phyloP scores from a whole-genome alignment of 2,888 invertebrate species.

The Mimumesa dahlbomi region DNA sequence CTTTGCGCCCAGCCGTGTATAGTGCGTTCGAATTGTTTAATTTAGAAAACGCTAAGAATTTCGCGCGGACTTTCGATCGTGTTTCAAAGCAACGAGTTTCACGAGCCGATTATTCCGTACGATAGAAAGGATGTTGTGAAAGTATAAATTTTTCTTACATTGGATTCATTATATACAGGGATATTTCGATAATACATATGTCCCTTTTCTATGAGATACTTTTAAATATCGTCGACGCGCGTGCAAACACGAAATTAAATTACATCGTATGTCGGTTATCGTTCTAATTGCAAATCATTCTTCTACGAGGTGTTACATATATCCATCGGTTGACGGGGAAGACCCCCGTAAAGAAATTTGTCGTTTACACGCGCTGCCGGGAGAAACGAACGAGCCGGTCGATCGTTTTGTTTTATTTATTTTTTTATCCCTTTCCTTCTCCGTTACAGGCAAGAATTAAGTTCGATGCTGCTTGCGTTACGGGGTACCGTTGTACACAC shows the following conservation, averaged over 20 bases:
- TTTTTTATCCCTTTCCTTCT: neutral
- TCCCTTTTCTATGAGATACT: conserved; percentile 3
- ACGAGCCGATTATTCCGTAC: too few species aligned
- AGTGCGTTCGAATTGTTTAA: too few species aligned
- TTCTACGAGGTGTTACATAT: neutral
- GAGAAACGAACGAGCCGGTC: conserved; percentile 15
- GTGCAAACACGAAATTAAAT: conserved; percentile 4
- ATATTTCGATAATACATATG: conserved; percentile 27
- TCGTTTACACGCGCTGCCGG: neutral
- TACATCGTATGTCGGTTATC: neutral
- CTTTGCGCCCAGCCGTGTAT: too few species aligned
- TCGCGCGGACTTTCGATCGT: too few species aligned
- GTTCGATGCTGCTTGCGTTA: conserved; percentile 41
- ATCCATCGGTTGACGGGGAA: neutral
- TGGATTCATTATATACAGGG: conserved; percentile 45
- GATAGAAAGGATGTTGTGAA: neutral
- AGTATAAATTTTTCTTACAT: neutral
- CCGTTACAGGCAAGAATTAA: conserved; percentile 26
- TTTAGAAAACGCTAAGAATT: too few species aligned
- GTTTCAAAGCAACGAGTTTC: too few species aligned
- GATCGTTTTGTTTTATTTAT: too few species aligned
- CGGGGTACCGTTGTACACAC: too few species aligned
- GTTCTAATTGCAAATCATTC: neutral
- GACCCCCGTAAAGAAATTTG: neutral
- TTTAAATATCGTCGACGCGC: conserved; percentile 6